Base-by-base conservation (phyloP, 2,888 invertebrate species). In the Tromatobia lineatoria region DNA sequence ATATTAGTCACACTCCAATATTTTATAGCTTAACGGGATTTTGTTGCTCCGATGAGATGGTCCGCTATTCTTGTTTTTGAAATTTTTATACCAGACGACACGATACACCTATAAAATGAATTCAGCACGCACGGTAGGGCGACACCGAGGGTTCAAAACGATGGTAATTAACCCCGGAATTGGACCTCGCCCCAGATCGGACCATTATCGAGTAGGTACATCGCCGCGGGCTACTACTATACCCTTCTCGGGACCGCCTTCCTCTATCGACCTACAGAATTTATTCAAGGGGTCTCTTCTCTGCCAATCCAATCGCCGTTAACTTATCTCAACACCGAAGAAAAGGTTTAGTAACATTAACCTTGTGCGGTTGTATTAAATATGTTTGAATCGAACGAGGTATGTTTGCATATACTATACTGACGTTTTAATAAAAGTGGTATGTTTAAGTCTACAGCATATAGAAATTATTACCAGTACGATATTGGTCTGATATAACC, bases 91-190 rank as follows among this genome's bases (percentile, higher is more conserved):
- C 80, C 23, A 34, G 59, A 82, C 75, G 52, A 77, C 81, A 67
- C 78, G 81, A 84, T 81, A 82, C 74, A 85, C 66, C 78, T 64
- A 85, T 82, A 45, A 79, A 85, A 81, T 81, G 66, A 85, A 85
- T 85, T 85, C 84, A 85, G 66, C 71, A 79, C 79, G 71, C 70
- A 70, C 73, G 66, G 47, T n/a, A 54, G 66, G 52, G 64, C 69
- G 64, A 70, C 70, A 84, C 77, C 85, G 69, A 85, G 83, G 85
- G 91, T 91, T 91, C 89, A 88, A 89, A 91, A 88, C 90, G 89
- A 91, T 90, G 90, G 89, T 91, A 91, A 91, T 91, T 91, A 91
- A 91, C 91, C 91, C 86, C 83, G 85, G 87, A 88, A 91, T 91
- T 88, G 89, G 90, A 88, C 88, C 88, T 88, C 83, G 88, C 83